phyloP scores from a whole-genome alignment of 2,113 vertebrate genomes.

The Chiloscyllium plagiosum region DNA sequence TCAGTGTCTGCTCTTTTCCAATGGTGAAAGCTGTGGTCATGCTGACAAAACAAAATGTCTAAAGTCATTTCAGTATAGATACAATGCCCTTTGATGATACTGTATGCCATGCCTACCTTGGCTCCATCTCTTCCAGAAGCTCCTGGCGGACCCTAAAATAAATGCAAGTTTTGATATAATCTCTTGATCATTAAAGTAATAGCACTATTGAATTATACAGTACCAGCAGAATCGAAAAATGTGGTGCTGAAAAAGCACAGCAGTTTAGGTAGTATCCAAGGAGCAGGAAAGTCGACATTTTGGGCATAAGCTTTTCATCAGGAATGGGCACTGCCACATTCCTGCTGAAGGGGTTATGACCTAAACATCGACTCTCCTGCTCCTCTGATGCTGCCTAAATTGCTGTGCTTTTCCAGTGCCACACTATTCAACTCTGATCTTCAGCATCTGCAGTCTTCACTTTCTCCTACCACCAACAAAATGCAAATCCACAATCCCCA shows the following conservation, averaged over 20 bases:
- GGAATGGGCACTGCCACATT: no score
- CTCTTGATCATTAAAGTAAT: not conserved
- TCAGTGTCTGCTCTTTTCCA: not conserved
- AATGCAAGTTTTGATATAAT: not conserved
- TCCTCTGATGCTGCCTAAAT: no score
- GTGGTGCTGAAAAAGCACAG: no score
- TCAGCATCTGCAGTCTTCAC: no score
- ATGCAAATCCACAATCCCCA: not conserved
- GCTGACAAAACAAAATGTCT: not conserved
- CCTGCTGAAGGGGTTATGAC: no score
- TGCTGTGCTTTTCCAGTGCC: no score
- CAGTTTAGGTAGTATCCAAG: no score
- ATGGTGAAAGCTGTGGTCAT: not conserved
- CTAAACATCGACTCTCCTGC: no score
- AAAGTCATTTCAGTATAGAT: not conserved
- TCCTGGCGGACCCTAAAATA: conserved; percentile 74
- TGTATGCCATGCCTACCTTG: conserved; percentile 63
- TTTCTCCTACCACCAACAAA: not conserved
- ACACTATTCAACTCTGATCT: no score
- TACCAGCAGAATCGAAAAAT: not conserved
- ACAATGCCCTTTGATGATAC: not conserved
- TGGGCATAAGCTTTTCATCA: no score
- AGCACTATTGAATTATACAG: not conserved
- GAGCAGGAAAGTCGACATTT: no score
- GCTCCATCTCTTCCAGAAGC: conserved; percentile 80